Conservation (phyloP, 2,797 vertebrate species). For the Melopsittacus undulatus region DNA sequence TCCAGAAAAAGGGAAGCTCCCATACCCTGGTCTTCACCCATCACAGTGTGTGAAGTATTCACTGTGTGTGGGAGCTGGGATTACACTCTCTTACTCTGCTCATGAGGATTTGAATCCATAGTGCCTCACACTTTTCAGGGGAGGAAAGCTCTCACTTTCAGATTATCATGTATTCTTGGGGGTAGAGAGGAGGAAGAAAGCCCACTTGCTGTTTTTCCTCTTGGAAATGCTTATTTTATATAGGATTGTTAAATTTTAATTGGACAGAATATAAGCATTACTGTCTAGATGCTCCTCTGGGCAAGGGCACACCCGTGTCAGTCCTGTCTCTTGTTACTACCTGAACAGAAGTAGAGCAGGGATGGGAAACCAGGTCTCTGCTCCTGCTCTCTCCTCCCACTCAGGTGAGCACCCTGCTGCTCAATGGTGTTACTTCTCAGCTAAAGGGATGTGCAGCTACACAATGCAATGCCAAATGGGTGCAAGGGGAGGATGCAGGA, state of each 20-base stretch:
- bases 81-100: background rate
- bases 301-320: background rate
- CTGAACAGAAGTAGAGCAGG: background rate
- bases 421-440: rapidly evolving
- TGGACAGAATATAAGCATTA: background rate
- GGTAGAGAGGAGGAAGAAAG: background rate
- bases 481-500: background rate
- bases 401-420: background rate
- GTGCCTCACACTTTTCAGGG: background rate
- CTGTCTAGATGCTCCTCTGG: background rate
- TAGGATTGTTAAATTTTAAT: background rate
- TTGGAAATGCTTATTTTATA: background rate
- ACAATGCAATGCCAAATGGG: background rate
- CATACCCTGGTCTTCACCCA: rapidly evolving
- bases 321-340: background rate
- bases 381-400: background rate
- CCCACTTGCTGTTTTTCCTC: background rate
- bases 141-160: background rate
- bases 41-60: background rate
- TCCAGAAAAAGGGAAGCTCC: background rate
- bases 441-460: background rate
- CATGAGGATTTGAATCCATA: background rate
- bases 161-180: background rate
- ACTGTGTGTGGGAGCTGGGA: background rate
- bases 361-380: background rate